These are phyloP conservation scores for Syrmaticus mikado DNA, from an alignment of 2,113 vertebrate species.

Conservation along the genomic window DNA sequence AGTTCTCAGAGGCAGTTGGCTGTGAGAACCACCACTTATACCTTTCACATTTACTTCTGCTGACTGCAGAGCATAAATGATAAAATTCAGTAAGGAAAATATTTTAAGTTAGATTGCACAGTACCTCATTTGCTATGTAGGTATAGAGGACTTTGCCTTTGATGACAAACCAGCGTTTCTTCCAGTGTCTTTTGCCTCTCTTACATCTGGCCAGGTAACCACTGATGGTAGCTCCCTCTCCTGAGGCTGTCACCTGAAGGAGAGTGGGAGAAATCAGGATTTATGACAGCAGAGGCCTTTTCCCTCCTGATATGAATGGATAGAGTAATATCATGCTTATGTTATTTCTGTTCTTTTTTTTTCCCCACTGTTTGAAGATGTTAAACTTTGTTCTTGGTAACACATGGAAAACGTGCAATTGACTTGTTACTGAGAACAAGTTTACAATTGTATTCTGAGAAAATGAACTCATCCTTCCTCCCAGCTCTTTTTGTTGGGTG, in stretches of 20 bases:
- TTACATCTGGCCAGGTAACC: conserved; percentile 91
- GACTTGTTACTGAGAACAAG: not conserved
- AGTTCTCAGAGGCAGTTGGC: not conserved
- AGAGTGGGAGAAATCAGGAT: conserved; percentile 15
- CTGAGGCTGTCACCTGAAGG: conserved; percentile 85
- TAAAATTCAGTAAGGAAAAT: not conserved
- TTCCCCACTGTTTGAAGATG: not conserved
- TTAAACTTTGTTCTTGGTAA: not conserved
- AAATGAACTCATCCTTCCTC: not conserved
- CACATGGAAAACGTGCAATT: not conserved
- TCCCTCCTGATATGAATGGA: not conserved
- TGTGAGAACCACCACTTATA: not conserved
- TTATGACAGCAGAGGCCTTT: not conserved
- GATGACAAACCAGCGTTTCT: conserved; percentile 97
- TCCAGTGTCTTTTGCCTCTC: conserved; percentile 94
- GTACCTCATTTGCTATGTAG: conserved; percentile 91
- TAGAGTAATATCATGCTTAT: not conserved
- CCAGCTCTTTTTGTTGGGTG: not conserved
- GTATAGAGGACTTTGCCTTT: conserved; percentile 99
- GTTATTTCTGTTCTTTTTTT: not conserved
- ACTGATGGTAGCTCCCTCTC: conserved; percentile 89
- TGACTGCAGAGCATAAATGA: not conserved
- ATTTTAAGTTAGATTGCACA: not conserved
- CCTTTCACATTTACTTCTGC: not conserved
- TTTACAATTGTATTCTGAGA: not conserved